phyloP scores from a whole-genome alignment of 2,888 invertebrate genomes.

The Papilio protenor region DNA sequence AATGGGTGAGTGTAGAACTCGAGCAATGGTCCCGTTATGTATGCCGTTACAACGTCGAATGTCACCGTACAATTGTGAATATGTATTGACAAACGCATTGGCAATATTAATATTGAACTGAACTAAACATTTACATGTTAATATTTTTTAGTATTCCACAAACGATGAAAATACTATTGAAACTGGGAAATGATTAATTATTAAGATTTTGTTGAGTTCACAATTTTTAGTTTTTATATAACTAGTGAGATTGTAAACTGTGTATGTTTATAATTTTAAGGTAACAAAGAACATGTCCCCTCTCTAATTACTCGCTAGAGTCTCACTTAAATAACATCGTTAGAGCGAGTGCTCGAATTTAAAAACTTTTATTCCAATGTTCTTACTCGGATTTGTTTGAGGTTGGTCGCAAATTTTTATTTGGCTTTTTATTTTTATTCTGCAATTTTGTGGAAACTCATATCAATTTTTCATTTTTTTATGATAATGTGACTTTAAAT shows the following conservation, averaged over 20 bases:
- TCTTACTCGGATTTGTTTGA: slow-evolving; percentile 14
- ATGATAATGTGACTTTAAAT: slow-evolving; percentile 1
- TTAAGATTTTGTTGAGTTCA: neutral
- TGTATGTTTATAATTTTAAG: neutral
- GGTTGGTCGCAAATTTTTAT: slow-evolving; percentile 1
- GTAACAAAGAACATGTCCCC: slow-evolving; percentile 27
- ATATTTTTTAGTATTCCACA: neutral
- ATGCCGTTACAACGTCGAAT: slow-evolving; percentile 43
- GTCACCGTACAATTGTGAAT: slow-evolving; percentile 1
- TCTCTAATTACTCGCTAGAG: slow-evolving; percentile 36
- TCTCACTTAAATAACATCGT: slow-evolving; percentile 18
- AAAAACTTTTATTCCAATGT: slow-evolving; percentile 17
- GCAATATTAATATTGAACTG: neutral
- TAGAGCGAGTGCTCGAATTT: slow-evolving; percentile 14
- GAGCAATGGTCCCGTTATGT: slow-evolving; percentile 45
- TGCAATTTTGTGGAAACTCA: neutral
- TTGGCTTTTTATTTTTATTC: slow-evolving; percentile 4
- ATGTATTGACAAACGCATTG: neutral
- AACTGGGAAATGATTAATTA: neutral
- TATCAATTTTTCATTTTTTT: slow-evolving; percentile 5
- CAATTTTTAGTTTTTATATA: neutral
- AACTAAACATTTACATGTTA: neutral
- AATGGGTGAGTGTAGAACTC: slow-evolving; percentile 45
- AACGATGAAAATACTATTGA: neutral
- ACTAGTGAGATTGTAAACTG: neutral